Evolutionary conservation across 2,888 invertebrate genomes (phyloP), one percentile per base, ranked within the genome.

Genomic region (Entomobrya proxima): DNA sequence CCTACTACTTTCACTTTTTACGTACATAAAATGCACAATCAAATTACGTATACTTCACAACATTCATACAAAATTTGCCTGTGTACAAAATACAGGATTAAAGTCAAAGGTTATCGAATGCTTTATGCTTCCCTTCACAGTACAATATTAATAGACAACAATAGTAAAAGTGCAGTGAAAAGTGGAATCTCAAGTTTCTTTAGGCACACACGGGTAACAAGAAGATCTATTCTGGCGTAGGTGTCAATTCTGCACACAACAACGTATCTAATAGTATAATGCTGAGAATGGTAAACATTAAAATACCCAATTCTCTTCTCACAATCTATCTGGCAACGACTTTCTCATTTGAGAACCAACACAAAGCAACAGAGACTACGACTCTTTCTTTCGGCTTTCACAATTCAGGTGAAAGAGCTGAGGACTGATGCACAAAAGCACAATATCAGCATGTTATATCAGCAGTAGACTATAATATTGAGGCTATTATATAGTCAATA

Each of bases 331-430:
- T 64, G 18, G 35, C 64, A 32, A 30, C 32, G 21, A 35, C 35
- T 18, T 52, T 69, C 69, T 69, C n/a, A n/a, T 9, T 47, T 30
- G 40, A 1, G 30, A 40, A 30, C 44, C 24, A 47, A 58, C 21
- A 44, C 47, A 74, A 52, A 74, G 74, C 74, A 74, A 74, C 74
- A 74, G 74, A 32, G 27, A 55, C n/a, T n/a, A 69, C 74, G 50
- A 74, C 32, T 74, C 74, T 74, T 52, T 74, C 47, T 74, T 74
- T 74, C 74, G 74, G 74, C 74, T 74, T 74, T 74, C 69, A 40
- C 69, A 69, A 40, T 74, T 52, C 74, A 74, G 74, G 74, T 74
- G 74, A 74, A 74, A 74, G 69, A 69, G 69, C 18, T 27, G 69
- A 69, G 44, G 47, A 47, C 44, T 69, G 69, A 69, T 69, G 13